These are phyloP conservation scores for Diplogasteroides magnus DNA, from an alignment of 1,140 invertebrate genomes.

Conservation along the genomic window DNA sequence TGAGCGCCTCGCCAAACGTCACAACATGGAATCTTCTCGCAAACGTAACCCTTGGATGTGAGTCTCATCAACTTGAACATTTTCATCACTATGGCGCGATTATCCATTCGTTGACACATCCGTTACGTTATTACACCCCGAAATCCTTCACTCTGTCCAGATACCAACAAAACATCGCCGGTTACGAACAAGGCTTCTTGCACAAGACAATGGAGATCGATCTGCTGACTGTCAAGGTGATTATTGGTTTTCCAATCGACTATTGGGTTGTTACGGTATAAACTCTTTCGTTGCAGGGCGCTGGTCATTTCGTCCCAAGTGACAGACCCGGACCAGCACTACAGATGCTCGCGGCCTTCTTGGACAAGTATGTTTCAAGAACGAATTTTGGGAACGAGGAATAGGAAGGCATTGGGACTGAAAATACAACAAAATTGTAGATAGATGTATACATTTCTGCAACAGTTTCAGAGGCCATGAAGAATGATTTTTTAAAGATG, in stretches of 20 bases:
- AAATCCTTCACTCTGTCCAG: no score
- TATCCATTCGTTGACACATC: no score
- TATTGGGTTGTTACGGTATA: no score
- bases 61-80: no score
- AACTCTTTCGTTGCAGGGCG: slow-evolving; percentile 55
- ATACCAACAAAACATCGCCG: slow-evolving; percentile 31
- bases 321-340: slow-evolving; percentile 59
- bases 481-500: no score
- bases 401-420: no score
- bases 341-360: slow-evolving; percentile 54
- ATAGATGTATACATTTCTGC: no score
- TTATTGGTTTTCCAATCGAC: background rate
- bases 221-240: slow-evolving; percentile 28
- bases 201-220: slow-evolving; percentile 17
- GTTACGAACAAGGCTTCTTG: slow-evolving; percentile 29
- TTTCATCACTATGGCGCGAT: no score
- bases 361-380: slow-evolving; percentile 33
- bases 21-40: slow-evolving; percentile 13
- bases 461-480: no score
- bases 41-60: slow-evolving; percentile 20
- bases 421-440: no score
- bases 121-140: no score
- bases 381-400: no score
- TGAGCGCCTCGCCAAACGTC: slow-evolving; percentile 21
- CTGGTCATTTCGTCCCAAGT: slow-evolving; percentile 62